Evolutionary conservation across 2,888 invertebrate species (phyloP), one percentile per base, ranked within the genome.

Genomic region (Ceraclea dissimilis): DNA sequence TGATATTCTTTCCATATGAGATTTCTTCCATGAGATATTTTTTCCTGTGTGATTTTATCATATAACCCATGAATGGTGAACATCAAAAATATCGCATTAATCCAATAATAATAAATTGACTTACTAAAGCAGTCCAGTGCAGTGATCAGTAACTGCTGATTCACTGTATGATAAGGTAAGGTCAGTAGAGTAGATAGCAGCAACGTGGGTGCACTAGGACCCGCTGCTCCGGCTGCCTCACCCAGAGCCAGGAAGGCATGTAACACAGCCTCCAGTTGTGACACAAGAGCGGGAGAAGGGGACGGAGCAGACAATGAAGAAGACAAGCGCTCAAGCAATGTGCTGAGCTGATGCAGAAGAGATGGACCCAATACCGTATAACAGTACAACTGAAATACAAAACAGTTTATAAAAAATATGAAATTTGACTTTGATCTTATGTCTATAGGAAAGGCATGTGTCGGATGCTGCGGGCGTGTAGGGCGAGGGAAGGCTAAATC

Each of bases 301-400:
- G 71, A 66, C 64, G 71, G 66, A 13, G 65, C 64, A 59, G 70
- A 69, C 62, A 76, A 65, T 62, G 76, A 69, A 53, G 70, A 65
- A 34, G 83, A 71, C 0, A 81, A 75, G 63, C 79, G 77, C 59
- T 79, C 78, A 51, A 90, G 67, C 63, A 85, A 81, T 5, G 76
- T 75, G 55, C 84, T 83, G 62, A 93, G 78, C 54, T 88, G 80
- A 59, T 83, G 76, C 63, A 93, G 74, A 66, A 92, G 82, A 67
- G 83, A 81, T 44, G 85, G 81, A 61, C 86, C 83, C n/a, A 94
- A 73, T 5, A 94, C 84, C 64, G 84, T 85, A 72, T 86, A 90
- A 70, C 93, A 91, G 70, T 93, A 93, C 79, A 90, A 86, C 88
- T 88, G 69, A 8, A 69, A 65, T 56, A 59, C 61, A 63, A 58